phyloP scores from a whole-genome alignment of 2,888 invertebrate species.

The Polyploca ridens region DNA sequence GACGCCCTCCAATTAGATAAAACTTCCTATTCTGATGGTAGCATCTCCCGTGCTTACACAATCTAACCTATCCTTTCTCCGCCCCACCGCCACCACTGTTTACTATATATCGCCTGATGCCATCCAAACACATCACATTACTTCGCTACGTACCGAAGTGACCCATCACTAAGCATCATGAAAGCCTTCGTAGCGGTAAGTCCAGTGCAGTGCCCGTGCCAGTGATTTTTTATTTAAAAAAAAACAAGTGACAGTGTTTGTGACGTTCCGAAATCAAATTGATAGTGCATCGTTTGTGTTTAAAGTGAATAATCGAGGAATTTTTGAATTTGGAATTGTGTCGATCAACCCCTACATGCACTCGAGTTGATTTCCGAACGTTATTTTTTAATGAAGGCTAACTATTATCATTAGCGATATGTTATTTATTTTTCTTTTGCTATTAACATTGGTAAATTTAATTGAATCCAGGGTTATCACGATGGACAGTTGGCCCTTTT shows the following conservation, averaged over 20 bases:
- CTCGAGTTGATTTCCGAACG: constrained; percentile 43
- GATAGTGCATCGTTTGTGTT: constrained; percentile 44
- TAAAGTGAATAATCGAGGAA: constrained; percentile 27
- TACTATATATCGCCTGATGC: constrained; percentile 74
- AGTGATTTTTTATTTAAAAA: constrained; percentile 44
- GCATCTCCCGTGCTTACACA: constrained; percentile 81
- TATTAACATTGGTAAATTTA: too few relatives aligned
- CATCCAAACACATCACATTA: constrained; percentile 70
- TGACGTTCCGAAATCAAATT: constrained; percentile 75
- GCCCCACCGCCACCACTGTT: constrained; percentile 72
- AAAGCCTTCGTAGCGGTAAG: constrained; percentile 84
- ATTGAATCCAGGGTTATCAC: neutral
- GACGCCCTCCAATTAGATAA: constrained; percentile 74
- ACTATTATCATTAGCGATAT: constrained; percentile 15
- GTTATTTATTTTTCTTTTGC: too few relatives aligned
- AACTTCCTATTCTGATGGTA: constrained; percentile 69
- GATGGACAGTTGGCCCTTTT: constrained; percentile 13
- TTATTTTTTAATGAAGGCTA: constrained; percentile 19
- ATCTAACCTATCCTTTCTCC: constrained; percentile 79
- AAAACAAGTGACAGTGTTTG: constrained; percentile 64
- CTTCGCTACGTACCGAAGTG: constrained; percentile 76
- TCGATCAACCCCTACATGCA: constrained; percentile 28
- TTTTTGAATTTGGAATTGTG: constrained; percentile 25
- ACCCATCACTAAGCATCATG: constrained; percentile 80
- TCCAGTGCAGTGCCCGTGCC: constrained; percentile 65